Conservation (phyloP, 1,140 invertebrate genomes). For the Polyergus mexicanus region DNA sequence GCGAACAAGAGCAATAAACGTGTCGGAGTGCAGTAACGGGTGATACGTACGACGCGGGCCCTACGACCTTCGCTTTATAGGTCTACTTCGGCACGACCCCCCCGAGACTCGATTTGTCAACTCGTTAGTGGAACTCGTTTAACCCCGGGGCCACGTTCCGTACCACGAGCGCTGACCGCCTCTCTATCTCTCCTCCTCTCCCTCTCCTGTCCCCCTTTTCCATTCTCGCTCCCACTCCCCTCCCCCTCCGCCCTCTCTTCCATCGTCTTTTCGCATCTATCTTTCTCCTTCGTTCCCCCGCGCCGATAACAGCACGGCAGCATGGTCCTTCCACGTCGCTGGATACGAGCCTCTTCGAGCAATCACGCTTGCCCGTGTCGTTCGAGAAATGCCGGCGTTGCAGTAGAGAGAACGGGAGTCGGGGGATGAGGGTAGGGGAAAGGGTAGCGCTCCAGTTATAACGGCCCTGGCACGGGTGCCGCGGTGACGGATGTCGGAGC, state of each 20-base stretch:
- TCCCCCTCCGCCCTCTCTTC: neutral
- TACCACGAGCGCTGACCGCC: constrained; percentile 71
- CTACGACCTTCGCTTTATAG: constrained; percentile 85
- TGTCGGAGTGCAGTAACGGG: constrained; percentile 82
- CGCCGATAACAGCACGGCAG: neutral
- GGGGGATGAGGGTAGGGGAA: neutral
- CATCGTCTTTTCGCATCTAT: neutral
- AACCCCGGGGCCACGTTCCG: constrained; percentile 77
- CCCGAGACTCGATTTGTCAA: constrained; percentile 87
- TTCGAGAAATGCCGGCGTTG: constrained; percentile 9
- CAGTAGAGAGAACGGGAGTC: constrained; percentile 5
- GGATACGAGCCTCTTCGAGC: constrained; percentile 37
- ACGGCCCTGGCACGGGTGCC: constrained; percentile 76
- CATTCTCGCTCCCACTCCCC: too few relatives aligned
- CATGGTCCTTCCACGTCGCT: constrained; percentile 46
- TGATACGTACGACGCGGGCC: constrained; percentile 78
- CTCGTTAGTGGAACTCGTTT: constrained; percentile 86
- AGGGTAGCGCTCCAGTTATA: constrained; percentile 79
- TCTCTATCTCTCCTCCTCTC: neutral
- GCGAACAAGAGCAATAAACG: constrained; percentile 86
- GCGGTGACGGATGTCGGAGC: constrained; percentile 86
- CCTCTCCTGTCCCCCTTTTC: neutral
- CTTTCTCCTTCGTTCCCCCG: constrained; percentile 28
- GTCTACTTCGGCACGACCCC: constrained; percentile 85
- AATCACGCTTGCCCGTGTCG: constrained; percentile 23